Percentiles rank a stretch among this genome's conserved stretches.
phyloP scores from a whole-genome alignment of 2,113 vertebrate genomes.

The Grantiella picta region DNA sequence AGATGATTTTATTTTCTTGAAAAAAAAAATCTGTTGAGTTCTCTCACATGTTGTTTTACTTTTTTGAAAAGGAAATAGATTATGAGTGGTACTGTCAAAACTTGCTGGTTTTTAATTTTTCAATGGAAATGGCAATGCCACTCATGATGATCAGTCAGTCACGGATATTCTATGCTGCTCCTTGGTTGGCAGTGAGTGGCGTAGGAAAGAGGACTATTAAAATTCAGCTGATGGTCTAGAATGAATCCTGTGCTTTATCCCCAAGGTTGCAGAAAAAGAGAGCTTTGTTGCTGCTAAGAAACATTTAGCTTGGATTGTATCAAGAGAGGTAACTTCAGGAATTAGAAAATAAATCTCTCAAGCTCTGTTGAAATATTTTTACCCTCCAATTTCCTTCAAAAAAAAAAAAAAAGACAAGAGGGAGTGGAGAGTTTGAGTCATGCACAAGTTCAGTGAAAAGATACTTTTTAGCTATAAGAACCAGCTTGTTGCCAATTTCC shows the following conservation, averaged over 20 bases:
- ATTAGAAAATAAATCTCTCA: not conserved
- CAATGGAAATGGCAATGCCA: not conserved
- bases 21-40: not conserved
- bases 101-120: not conserved
- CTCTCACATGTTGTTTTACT: not conserved
- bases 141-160: not conserved
- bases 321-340: not conserved
- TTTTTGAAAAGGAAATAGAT: not conserved
- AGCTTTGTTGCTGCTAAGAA: not conserved
- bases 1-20: not conserved
- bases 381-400: not conserved
- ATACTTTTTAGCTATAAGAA: conserved; percentile 23
- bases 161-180: not conserved
- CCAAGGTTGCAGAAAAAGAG: not conserved
- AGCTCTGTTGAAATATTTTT: not conserved
- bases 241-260: not conserved
- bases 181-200: not conserved
- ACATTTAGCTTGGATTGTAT: not conserved
- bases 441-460: not conserved
- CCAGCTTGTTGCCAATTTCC: conserved; percentile 69
- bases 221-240: not conserved
- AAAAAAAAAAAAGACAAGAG: not conserved
- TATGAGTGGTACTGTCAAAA: not conserved
- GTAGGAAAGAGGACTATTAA: not conserved
- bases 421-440: not conserved